A percentile compares a stretch with the other conserved stretches of the same genome.
Conservation (phyloP, 2,888 invertebrate genomes). For the Patella depressa region DNA sequence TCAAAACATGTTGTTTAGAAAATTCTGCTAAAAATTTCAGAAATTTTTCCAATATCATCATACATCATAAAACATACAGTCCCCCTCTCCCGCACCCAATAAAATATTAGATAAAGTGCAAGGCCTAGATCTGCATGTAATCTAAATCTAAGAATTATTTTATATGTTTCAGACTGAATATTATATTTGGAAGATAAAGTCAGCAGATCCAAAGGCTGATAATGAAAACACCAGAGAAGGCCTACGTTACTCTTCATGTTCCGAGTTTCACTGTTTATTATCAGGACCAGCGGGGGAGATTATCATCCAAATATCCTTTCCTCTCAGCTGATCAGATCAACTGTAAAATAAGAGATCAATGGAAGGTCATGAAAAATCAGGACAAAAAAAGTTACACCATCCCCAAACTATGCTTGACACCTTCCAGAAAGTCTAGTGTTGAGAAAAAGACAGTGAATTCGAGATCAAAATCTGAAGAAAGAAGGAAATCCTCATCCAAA, state of each 20-base stretch:
- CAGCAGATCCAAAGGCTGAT: not conserved
- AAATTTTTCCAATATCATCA: no score
- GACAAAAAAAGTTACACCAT: slow-evolving; percentile 40
- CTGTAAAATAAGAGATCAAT: slow-evolving; percentile 48
- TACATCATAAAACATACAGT: no score
- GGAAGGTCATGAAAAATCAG: slow-evolving; percentile 41
- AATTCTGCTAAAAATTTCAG: no score
- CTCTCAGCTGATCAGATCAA: slow-evolving; percentile 53
- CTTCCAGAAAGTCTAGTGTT: slow-evolving; percentile 22
- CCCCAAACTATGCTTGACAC: slow-evolving; percentile 33
- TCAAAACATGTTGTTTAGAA: no score
- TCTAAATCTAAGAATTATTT: no score
- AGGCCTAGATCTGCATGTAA: no score
- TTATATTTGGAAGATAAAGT: no score
- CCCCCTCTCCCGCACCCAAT: no score
- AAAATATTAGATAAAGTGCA: no score
- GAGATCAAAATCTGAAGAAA: not conserved
- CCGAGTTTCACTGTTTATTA: slow-evolving; percentile 38
- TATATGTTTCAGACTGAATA: no score
- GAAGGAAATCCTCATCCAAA: not conserved
- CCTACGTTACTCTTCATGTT: slow-evolving; percentile 19
- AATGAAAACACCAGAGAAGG: not conserved
- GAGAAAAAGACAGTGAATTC: slow-evolving; percentile 7
- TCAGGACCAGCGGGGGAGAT: slow-evolving; percentile 42
- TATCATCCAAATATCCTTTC: slow-evolving; percentile 52